Conservation (phyloP, 2,113 vertebrate genomes). For the Callopanchax toddi region DNA sequence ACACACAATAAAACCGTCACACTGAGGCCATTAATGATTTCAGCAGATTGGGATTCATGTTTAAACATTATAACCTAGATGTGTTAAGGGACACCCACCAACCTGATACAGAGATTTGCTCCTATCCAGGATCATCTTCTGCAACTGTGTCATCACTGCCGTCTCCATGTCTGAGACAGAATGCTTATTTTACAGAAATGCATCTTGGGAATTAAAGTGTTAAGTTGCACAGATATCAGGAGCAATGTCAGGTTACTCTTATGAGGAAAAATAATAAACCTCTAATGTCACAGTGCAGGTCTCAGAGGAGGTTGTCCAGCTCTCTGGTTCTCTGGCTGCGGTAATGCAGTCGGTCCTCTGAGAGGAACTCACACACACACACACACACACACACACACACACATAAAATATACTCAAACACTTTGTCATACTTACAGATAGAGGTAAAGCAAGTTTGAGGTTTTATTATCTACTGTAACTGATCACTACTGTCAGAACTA, state of each 20-base stretch:
- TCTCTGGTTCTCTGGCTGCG: slow-evolving; percentile 91
- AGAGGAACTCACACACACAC: slow-evolving; percentile 84
- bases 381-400: slow-evolving; percentile 9
- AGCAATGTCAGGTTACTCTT: no score
- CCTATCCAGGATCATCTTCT: slow-evolving; percentile 85
- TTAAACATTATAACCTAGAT: slow-evolving; percentile 14
- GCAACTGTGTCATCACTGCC: slow-evolving; percentile 90
- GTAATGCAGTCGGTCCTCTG: slow-evolving; percentile 91
- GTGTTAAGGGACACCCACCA: slow-evolving; percentile 1
- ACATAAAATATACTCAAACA: slow-evolving; percentile 34
- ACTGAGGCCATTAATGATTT: slow-evolving; percentile 14
- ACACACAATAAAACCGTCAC: slow-evolving; percentile 16
- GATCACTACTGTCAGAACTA: no score
- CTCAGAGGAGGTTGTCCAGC: slow-evolving; percentile 89
- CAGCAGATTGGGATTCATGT: slow-evolving; percentile 18
- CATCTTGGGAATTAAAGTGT: background rate
- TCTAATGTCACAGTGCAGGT: slow-evolving; percentile 92
- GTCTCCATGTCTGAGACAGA: slow-evolving; percentile 87
- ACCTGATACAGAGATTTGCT: slow-evolving; percentile 83
- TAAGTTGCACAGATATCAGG: background rate
- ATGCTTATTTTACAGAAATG: background rate
- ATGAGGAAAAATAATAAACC: slow-evolving; percentile 68
- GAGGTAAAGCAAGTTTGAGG: no score
- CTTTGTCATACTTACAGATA: background rate
- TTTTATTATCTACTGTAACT: no score